Conservation (phyloP, 2,888 invertebrate genomes). For the Chymomyza caudatula region DNA sequence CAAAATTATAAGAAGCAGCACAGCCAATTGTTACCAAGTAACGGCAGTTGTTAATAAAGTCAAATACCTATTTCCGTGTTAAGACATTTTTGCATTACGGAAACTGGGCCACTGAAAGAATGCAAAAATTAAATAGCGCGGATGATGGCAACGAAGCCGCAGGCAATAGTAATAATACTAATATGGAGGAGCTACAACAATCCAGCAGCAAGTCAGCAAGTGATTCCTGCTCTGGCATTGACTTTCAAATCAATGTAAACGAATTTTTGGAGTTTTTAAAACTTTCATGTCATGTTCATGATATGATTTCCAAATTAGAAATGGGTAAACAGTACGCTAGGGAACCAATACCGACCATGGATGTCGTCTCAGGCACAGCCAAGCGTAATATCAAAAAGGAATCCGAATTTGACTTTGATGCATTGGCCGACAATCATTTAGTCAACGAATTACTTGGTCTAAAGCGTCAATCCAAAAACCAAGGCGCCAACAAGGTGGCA, state of each 20-base stretch:
- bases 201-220: background rate
- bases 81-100: background rate
- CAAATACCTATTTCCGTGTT: background rate
- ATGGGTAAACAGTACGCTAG: constrained; percentile 52
- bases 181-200: constrained; percentile 15
- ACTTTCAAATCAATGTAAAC: constrained; percentile 73
- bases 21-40: background rate
- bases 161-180: background rate
- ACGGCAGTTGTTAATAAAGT: background rate
- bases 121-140: constrained; percentile 44
- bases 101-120: constrained; percentile 7
- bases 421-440: constrained; percentile 73
- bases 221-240: constrained; percentile 26
- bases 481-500: constrained; percentile 15
- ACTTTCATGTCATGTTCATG: constrained; percentile 77
- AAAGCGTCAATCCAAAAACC: constrained; percentile 25
- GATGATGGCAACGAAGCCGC: constrained; percentile 43
- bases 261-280: constrained; percentile 78
- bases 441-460: constrained; percentile 69
- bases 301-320: constrained; percentile 71
- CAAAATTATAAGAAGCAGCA: background rate
- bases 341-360: constrained; percentile 52
- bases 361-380: constrained; percentile 21
- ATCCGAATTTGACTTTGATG: constrained; percentile 66
- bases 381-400: constrained; percentile 56